phyloP scores from a whole-genome alignment of 2,797 vertebrate genomes.

The Siniperca undulata region DNA sequence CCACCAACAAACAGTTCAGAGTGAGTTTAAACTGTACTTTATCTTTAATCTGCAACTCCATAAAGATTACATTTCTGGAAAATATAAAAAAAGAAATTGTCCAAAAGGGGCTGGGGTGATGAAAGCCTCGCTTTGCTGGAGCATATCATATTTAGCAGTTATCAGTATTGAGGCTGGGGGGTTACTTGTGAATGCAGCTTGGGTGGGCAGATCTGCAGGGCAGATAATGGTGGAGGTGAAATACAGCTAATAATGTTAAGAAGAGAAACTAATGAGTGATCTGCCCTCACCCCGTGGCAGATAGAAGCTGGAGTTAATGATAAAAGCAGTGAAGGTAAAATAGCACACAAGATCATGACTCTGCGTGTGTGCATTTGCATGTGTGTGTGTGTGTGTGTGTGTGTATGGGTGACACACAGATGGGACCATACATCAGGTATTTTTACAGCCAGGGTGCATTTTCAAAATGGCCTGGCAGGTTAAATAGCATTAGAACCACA shows the following conservation, averaged over 20 bases:
- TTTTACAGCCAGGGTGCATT: slow-evolving; percentile 47
- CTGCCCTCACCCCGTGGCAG: slow-evolving; percentile 19
- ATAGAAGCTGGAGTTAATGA: slow-evolving; percentile 38
- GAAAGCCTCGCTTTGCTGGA: slow-evolving; percentile 13
- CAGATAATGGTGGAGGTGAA: slow-evolving; percentile 55
- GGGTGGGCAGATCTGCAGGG: slow-evolving; percentile 36
- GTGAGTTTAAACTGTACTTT: neutral
- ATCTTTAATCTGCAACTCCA: slow-evolving; percentile 16
- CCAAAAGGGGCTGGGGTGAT: neutral
- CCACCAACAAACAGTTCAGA: neutral
- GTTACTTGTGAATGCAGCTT: slow-evolving; percentile 38
- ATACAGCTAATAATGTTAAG: slow-evolving; percentile 46
- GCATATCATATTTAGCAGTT: slow-evolving; percentile 35
- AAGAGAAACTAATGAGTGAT: slow-evolving; percentile 58
- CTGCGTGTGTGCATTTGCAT: slow-evolving; percentile 10
- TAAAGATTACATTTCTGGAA: neutral
- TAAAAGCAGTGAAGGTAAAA: slow-evolving; percentile 38
- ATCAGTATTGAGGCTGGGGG: slow-evolving; percentile 28
- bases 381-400: neutral
- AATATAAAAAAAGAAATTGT: neutral
- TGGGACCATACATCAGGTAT: slow-evolving; percentile 29
- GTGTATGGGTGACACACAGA: slow-evolving; percentile 10
- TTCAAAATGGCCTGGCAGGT: slow-evolving; percentile 57
- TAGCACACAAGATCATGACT: slow-evolving; percentile 22
- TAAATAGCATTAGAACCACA: slow-evolving; percentile 64